phyloP scores from a whole-genome alignment of 2,888 invertebrate species.

The Tenthredo amoena region DNA sequence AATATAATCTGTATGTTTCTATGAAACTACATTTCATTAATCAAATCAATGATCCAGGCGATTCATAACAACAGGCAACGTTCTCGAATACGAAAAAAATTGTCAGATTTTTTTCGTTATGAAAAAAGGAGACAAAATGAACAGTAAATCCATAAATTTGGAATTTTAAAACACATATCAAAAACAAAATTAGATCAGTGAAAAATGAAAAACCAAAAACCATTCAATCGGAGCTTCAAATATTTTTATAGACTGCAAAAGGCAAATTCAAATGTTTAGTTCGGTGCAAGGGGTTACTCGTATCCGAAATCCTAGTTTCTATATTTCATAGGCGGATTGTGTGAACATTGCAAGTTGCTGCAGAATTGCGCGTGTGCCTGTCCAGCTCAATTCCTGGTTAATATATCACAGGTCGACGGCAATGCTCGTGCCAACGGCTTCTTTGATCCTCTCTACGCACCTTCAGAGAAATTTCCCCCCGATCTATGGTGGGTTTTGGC shows the following conservation, averaged over 20 bases:
- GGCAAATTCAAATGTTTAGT: neutral
- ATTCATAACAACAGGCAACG: neutral
- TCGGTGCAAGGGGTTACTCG: neutral
- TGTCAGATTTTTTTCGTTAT: neutral
- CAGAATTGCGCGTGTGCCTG: conserved; percentile 67
- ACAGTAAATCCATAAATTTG: neutral
- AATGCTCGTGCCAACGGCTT: conserved; percentile 63
- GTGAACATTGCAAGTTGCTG: neutral
- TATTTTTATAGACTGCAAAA: neutral
- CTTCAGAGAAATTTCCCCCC: conserved; percentile 65
- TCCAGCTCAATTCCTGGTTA: conserved; percentile 71
- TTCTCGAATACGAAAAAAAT: neutral
- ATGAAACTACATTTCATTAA: neutral
- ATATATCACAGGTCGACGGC: conserved; percentile 70
- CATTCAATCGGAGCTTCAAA: neutral
- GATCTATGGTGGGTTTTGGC: neutral
- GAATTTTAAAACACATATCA: neutral
- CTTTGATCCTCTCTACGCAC: conserved; percentile 67
- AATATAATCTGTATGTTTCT: neutral
- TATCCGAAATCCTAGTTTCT: conserved; percentile 8
- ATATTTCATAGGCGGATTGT: neutral
- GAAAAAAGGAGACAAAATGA: neutral
- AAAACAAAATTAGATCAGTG: neutral
- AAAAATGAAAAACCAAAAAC: neutral
- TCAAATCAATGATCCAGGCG: neutral